Evolutionary conservation across 2,888 invertebrate species (phyloP).

Genomic region (Marronus borbonicus): DNA sequence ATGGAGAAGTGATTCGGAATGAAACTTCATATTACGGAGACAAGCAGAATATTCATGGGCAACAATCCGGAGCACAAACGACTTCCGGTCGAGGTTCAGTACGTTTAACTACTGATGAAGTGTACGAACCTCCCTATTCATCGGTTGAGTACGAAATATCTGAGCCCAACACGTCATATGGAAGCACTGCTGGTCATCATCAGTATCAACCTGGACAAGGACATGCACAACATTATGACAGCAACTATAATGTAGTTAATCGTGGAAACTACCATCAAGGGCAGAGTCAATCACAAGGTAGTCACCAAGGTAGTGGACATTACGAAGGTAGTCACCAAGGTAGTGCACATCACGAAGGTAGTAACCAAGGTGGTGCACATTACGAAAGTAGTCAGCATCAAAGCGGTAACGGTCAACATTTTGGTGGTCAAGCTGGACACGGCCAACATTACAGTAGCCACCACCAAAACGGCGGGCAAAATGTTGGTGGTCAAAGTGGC

Average conservation of each 20-base stretch:
- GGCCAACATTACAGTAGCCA: conserved; percentile 17
- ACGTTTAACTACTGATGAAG: not conserved
- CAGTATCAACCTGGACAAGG: conserved; percentile 1
- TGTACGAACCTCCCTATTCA: conserved; percentile 26
- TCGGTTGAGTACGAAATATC: conserved; percentile 37
- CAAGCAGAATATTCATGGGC: conserved; percentile 4
- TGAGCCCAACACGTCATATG: not conserved
- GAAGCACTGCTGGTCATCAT: not conserved
- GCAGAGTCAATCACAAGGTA: not conserved
- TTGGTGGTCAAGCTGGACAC: conserved; percentile 10
- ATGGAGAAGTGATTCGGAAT: conserved; percentile 51
- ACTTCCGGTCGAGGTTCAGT: conserved; percentile 26
- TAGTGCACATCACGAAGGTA: not conserved
- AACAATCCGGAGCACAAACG: not conserved
- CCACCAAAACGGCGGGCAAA: conserved; percentile 14
- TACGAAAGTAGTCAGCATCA: conserved; percentile 25
- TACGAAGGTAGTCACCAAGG: conserved; percentile 30
- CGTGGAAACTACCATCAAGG: conserved; percentile 2
- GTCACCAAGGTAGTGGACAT: not conserved
- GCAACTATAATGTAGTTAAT: not conserved
- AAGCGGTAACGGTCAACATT: not conserved
- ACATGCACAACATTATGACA: not conserved
- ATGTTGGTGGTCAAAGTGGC: not conserved
- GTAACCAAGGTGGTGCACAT: conserved; percentile 13
- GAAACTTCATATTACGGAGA: conserved; percentile 40